phyloP scores from a whole-genome alignment of 2,888 invertebrate genomes.

The Podotricha telesiphe region DNA sequence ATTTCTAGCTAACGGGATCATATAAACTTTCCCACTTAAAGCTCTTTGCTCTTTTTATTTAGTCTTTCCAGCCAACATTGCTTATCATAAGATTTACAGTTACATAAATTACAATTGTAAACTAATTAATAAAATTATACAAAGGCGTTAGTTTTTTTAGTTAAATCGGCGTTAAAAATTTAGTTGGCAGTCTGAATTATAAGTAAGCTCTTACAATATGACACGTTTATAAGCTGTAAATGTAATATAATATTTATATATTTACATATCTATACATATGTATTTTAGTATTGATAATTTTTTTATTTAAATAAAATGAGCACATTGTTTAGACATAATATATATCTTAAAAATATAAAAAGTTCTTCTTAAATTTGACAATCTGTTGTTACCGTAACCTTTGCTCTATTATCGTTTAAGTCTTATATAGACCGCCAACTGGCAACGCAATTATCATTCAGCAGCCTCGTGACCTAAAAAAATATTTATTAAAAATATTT shows the following conservation, averaged over 20 bases:
- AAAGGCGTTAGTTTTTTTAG: too few relatives aligned
- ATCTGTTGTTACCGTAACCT: slow-evolving; percentile 80
- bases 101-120: too few relatives aligned
- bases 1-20: too few relatives aligned
- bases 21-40: too few relatives aligned
- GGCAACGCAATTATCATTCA: slow-evolving; percentile 73
- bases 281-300: slow-evolving; percentile 7
- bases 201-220: background rate
- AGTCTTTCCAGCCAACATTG: too few relatives aligned
- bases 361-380: slow-evolving; percentile 53
- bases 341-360: slow-evolving; percentile 28
- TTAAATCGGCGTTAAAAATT: too few relatives aligned
- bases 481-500: slow-evolving; percentile 47
- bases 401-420: slow-evolving; percentile 72
- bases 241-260: background rate
- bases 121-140: too few relatives aligned
- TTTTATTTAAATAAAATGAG: slow-evolving; percentile 25
- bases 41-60: too few relatives aligned
- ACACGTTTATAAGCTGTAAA: background rate
- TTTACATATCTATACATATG: background rate
- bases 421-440: slow-evolving; percentile 76
- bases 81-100: too few relatives aligned
- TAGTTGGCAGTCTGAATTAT: too few relatives aligned
- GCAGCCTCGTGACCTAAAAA: slow-evolving; percentile 81
- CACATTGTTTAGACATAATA: slow-evolving; percentile 20